A percentile compares a stretch with the other conserved stretches of the same genome.
These are phyloP conservation scores for Aphaenogaster ashmeadi DNA, from an alignment of 1,140 invertebrate genomes.

Conservation along the genomic window DNA sequence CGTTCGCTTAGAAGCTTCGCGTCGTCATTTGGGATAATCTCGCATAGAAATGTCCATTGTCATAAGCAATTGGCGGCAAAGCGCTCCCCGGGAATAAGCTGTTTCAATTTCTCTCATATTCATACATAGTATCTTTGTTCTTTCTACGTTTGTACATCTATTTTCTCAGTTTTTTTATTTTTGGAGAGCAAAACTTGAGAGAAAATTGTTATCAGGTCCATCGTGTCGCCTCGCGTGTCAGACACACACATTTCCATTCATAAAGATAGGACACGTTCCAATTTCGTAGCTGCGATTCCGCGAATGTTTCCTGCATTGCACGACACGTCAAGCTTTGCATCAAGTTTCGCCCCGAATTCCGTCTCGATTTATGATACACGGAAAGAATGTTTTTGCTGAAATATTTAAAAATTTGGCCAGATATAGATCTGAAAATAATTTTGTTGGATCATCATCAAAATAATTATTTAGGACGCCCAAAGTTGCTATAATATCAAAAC, in stretches of 20 bases:
- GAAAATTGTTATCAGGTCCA: neutral
- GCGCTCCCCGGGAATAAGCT: neutral
- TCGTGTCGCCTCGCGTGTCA: no score
- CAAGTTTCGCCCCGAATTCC: neutral
- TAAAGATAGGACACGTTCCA: neutral
- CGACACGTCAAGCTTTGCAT: neutral
- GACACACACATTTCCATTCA: neutral
- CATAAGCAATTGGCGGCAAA: neutral
- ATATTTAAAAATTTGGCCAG: no score
- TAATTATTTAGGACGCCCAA: no score
- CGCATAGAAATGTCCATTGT: neutral
- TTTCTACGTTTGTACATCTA: neutral
- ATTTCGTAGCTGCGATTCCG: slow-evolving; percentile 8
- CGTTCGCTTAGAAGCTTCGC: slow-evolving; percentile 3
- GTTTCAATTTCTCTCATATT: neutral
- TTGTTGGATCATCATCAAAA: no score
- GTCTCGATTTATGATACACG: neutral
- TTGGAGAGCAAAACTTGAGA: neutral
- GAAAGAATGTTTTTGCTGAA: no score
- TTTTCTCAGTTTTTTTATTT: neutral
- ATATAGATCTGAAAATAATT: no score
- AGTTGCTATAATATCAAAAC: no score
- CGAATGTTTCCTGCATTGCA: neutral
- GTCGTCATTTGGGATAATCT: slow-evolving; percentile 39
- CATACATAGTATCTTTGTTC: neutral